These are phyloP conservation scores for Mareca penelope DNA, from an alignment of 2,797 vertebrate genomes.

Conservation along the genomic window DNA sequence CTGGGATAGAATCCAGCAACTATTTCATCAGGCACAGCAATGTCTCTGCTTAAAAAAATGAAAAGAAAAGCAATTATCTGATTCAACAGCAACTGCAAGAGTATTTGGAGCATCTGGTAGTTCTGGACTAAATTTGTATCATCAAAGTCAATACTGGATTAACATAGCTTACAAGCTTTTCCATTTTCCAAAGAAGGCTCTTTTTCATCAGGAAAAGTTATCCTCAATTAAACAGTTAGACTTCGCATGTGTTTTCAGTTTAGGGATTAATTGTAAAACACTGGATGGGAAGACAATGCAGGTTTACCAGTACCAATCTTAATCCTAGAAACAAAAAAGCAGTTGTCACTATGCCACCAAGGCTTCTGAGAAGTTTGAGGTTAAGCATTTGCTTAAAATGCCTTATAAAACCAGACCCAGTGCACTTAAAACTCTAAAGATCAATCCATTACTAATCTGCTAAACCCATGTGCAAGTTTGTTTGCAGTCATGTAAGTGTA, in stretches of 20 bases:
- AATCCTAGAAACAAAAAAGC: conserved; percentile 30
- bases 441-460: background rate
- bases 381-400: conserved; percentile 34
- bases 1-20: rapidly evolving
- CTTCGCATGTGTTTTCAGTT: background rate
- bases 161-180: background rate
- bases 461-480: background rate
- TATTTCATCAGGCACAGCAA: background rate
- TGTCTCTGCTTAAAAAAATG: background rate
- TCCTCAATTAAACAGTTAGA: background rate
- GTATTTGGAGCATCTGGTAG: background rate
- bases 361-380: background rate
- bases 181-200: background rate
- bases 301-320: background rate
- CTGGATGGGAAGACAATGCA: background rate
- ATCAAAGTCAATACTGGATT: background rate
- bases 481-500: conserved; percentile 7
- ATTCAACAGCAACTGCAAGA: background rate
- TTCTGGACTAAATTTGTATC: background rate
- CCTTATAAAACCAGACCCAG: conserved; percentile 19
- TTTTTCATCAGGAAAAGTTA: background rate
- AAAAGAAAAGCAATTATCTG: background rate
- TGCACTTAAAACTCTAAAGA: background rate
- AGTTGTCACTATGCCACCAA: background rate
- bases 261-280: background rate